phyloP scores from a whole-genome alignment of 2,113 vertebrate genomes.

The Megaceryle torquata region DNA sequence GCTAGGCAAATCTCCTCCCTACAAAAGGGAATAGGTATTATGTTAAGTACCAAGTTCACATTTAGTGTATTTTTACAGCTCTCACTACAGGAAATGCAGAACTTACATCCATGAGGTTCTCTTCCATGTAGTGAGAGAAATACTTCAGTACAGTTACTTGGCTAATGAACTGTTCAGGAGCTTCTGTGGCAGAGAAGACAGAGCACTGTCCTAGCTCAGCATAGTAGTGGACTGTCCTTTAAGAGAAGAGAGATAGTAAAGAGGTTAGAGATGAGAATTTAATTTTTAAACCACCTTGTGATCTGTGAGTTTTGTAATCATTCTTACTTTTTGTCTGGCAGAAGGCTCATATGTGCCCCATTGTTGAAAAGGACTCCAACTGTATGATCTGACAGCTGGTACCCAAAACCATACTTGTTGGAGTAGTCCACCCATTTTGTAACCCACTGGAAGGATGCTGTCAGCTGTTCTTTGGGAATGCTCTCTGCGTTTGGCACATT shows the following conservation, averaged over 20 bases:
- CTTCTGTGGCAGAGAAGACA: constrained; percentile 86
- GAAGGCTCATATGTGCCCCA: constrained; percentile 95
- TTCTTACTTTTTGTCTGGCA: constrained; percentile 93
- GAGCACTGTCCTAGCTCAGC: constrained; percentile 92
- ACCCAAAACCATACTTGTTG: constrained; percentile 98
- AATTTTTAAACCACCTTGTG: neutral
- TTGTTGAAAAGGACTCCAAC: constrained; percentile 99
- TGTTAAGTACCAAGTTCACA: neutral
- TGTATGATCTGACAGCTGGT: constrained; percentile 96
- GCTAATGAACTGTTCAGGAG: constrained; percentile 91
- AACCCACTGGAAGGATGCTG: constrained; percentile 91
- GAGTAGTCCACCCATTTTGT: constrained; percentile 99
- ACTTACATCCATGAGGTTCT: constrained; percentile 99
- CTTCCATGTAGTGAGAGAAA: constrained; percentile 98
- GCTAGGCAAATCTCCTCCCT: constrained; percentile 92
- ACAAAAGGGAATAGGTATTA: neutral
- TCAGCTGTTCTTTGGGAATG: constrained; percentile 84
- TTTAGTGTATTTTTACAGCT: neutral
- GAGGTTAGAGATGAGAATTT: neutral
- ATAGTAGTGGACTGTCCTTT: constrained; percentile 94
- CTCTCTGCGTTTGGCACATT: constrained; percentile 90
- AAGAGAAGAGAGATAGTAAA: neutral
- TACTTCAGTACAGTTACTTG: constrained; percentile 98
- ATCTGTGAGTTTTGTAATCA: neutral
- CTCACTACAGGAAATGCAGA: neutral